These are phyloP conservation scores for Poecilia wingei DNA, from an alignment of 2,797 vertebrate species.

Conservation along the genomic window DNA sequence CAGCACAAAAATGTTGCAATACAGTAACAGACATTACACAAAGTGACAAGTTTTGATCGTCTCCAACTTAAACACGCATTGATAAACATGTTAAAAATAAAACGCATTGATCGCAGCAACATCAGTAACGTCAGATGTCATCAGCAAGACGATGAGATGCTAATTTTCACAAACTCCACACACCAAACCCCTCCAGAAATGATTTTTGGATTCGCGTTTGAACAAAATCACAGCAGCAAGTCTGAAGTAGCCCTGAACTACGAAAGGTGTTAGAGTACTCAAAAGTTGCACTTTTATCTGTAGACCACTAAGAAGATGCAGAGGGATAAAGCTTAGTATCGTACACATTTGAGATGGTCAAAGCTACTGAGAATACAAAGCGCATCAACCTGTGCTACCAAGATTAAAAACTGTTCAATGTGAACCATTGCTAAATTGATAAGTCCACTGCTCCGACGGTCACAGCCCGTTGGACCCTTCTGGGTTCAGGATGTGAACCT, in stretches of 20 bases:
- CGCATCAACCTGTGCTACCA: background rate
- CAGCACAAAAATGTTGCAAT: conserved; percentile 2
- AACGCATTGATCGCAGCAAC: background rate
- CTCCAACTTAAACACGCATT: conserved; percentile 19
- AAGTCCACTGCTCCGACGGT: background rate
- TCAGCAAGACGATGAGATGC: conserved; percentile 10
- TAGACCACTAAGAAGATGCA: conserved; percentile 1
- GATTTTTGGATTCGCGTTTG: background rate
- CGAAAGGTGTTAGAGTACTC: background rate
- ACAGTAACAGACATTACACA: conserved; percentile 20
- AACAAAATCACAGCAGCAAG: conserved; percentile 18
- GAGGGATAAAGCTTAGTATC: conserved; percentile 33
- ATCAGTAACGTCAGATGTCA: conserved; percentile 16
- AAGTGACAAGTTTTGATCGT: background rate
- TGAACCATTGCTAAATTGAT: conserved; percentile 10
- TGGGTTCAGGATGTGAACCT: background rate
- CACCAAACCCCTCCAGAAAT: background rate
- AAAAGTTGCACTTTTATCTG: too few species aligned
- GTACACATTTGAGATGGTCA: background rate
- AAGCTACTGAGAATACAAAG: background rate
- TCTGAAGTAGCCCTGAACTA: background rate
- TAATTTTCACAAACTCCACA: conserved; percentile 3
- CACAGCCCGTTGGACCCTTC: background rate
- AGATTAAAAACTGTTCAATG: conserved; percentile 7
- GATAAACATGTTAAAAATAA: conserved; percentile 8